These are phyloP conservation scores for Microcebus ravelobensis DNA, from an alignment of 2,113 vertebrate species.

Conservation along the genomic window DNA sequence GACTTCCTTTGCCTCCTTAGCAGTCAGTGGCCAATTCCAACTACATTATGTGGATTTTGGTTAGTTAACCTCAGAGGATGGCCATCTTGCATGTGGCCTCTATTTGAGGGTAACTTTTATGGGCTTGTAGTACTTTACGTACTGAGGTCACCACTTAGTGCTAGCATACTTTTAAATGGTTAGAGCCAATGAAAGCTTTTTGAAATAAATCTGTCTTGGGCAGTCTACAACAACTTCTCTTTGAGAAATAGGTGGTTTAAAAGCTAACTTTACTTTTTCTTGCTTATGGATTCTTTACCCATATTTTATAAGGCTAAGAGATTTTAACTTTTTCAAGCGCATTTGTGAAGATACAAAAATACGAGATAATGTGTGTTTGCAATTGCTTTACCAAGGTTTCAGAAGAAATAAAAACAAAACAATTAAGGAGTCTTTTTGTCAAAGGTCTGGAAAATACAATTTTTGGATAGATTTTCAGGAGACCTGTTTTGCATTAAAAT, in stretches of 20 bases:
- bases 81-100: neutral
- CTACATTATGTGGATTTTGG: neutral
- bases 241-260: conserved; percentile 41
- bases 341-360: conserved; percentile 35
- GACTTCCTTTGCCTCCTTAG: neutral
- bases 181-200: conserved; percentile 29
- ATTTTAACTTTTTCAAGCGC: neutral
- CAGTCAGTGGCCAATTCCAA: neutral
- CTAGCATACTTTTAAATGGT: neutral
- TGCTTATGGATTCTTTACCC: conserved; percentile 29
- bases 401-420: conserved; percentile 54
- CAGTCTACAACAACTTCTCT: neutral
- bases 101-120: neutral
- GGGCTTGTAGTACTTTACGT: neutral
- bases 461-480: conserved; percentile 57
- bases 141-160: neutral
- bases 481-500: conserved; percentile 79
- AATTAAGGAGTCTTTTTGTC: conserved; percentile 39
- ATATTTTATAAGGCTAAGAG: conserved; percentile 17
- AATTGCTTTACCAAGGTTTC: conserved; percentile 13
- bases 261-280: conserved; percentile 10
- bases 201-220: conserved; percentile 51
- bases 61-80: neutral
- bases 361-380: neutral
- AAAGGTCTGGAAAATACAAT: conserved; percentile 63